A percentile compares a stretch with the other conserved stretches of the same genome.
Evolutionary conservation across 2,797 vertebrate species (phyloP).

Genomic region (Varecia variegata): DNA sequence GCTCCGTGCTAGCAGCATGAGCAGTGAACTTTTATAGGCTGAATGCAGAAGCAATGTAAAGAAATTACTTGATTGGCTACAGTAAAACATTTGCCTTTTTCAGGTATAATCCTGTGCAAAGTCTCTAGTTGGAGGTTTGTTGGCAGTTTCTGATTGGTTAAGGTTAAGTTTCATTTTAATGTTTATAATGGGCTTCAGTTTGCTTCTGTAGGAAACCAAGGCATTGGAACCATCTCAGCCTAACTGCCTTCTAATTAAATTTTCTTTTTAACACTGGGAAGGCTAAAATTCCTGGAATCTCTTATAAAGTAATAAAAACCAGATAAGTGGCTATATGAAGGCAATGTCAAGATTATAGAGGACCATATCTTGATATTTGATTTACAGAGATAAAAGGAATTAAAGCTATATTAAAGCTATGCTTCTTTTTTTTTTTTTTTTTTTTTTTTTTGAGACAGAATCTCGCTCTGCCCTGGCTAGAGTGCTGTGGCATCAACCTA

Average conservation of each 20-base stretch:
- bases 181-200: neutral
- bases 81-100: neutral
- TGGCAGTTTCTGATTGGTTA: neutral
- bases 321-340: neutral
- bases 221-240: neutral
- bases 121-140: neutral
- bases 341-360: neutral
- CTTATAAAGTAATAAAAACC: neutral
- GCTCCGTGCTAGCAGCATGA: neutral
- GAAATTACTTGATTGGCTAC: neutral
- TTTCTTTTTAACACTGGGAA: neutral
- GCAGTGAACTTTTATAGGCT: neutral
- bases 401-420: too few relatives aligned
- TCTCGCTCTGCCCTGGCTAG: too few relatives aligned
- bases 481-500: too few relatives aligned
- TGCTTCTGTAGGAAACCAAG: neutral
- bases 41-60: neutral
- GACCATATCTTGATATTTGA: neutral
- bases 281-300: neutral
- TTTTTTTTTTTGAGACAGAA: too few relatives aligned
- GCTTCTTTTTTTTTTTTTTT: too few relatives aligned
- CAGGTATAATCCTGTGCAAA: neutral
- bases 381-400: neutral
- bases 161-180: neutral
- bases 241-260: neutral